Conservation (phyloP, 2,113 vertebrate species). For the Dolichallabes microphthalmus region DNA sequence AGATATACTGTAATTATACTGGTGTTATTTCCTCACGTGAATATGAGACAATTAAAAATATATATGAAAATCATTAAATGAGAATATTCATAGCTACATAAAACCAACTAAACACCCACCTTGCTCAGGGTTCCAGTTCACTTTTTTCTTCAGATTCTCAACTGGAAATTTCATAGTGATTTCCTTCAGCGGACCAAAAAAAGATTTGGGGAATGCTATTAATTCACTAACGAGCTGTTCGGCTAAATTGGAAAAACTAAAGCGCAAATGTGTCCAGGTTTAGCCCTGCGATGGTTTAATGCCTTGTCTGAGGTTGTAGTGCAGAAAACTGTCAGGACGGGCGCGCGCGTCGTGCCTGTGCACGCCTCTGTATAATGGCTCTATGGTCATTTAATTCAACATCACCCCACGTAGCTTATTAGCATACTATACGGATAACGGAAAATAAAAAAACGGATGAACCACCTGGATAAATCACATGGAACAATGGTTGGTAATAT, state of each 20-base stretch:
- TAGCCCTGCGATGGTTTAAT: background rate
- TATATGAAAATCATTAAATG: background rate
- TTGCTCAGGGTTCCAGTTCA: conserved; percentile 96
- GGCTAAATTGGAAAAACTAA: background rate
- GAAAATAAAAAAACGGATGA: background rate
- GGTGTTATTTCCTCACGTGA: background rate
- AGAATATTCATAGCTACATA: background rate
- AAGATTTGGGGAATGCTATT: background rate
- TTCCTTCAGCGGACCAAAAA: conserved; percentile 57
- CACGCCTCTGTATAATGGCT: conserved; percentile 14
- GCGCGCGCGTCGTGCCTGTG: conserved; percentile 17
- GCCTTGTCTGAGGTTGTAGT: conserved; percentile 28
- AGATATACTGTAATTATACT: background rate
- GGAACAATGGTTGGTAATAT: background rate
- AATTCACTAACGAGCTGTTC: background rate
- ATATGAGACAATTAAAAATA: background rate
- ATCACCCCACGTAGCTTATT: background rate
- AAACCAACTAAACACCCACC: conserved; percentile 76
- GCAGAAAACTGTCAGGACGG: conserved; percentile 1
- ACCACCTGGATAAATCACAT: background rate
- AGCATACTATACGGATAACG: background rate
- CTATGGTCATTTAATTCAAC: background rate
- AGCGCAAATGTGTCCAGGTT: background rate
- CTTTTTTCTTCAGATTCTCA: conserved; percentile 94
- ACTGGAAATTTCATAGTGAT: conserved; percentile 98